Conservation (phyloP, 1,140 invertebrate genomes). For the Lordiphosa clarofinis region DNA sequence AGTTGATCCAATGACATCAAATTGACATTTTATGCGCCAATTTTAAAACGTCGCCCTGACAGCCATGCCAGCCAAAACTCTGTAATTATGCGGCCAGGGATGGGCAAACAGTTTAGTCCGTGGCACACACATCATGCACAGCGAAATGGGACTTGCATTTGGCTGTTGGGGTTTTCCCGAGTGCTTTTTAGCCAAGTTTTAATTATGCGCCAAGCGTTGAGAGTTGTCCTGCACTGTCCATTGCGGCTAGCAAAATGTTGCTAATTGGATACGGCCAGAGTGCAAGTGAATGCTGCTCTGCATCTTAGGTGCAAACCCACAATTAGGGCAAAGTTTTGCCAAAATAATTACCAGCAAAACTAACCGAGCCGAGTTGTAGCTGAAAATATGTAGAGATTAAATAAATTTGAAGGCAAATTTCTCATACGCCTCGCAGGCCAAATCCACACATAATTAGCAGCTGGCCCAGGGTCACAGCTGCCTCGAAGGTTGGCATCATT, state of each 20-base stretch:
- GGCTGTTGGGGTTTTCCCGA: no score
- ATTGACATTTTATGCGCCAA: constrained; percentile 77
- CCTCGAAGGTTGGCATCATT: constrained; percentile 67
- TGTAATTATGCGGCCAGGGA: constrained; percentile 66
- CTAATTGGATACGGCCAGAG: neutral
- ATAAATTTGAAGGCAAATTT: no score
- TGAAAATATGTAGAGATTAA: neutral
- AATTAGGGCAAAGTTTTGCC: no score
- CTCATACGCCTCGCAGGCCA: constrained; percentile 13
- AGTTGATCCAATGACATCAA: constrained; percentile 77
- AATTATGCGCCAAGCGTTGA: constrained; percentile 4
- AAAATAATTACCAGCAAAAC: no score
- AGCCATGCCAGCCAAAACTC: constrained; percentile 45
- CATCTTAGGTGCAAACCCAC: no score
- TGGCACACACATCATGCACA: neutral
- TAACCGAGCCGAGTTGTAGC: no score
- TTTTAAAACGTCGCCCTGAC: constrained; percentile 64
- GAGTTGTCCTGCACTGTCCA: no score
- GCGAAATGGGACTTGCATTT: neutral
- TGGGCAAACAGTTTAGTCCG: constrained; percentile 65
- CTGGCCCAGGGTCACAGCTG: constrained; percentile 59
- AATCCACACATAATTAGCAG: constrained; percentile 69
- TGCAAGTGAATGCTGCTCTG: no score
- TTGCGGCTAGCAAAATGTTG: constrained; percentile 1
- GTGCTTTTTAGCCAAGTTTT: constrained; percentile 4